Evolutionary conservation across 92 coral and sea anemone species (phyloP).

Genomic region (Nematostella vectensis): DNA sequence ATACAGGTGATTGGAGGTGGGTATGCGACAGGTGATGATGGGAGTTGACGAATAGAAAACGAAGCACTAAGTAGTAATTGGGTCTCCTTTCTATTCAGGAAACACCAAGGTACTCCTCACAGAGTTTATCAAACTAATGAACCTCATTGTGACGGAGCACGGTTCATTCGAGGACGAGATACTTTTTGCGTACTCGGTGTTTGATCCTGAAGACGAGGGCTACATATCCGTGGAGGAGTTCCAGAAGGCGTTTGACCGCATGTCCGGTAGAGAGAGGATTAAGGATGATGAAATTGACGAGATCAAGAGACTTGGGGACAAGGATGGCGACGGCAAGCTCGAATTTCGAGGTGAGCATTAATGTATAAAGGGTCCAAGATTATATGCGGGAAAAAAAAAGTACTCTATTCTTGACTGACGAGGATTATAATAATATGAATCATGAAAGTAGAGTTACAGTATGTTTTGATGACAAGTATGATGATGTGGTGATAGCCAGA

Average conservation of each 20-base stretch:
- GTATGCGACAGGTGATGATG: too few relatives aligned
- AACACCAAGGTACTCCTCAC: constrained; percentile 26
- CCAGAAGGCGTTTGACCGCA: constrained; percentile 30
- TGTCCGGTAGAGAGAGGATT: constrained; percentile 30
- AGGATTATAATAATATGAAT: too few relatives aligned
- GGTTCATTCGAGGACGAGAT: constrained; percentile 22
- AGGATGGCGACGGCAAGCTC: constrained; percentile 32
- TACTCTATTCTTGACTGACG: background rate
- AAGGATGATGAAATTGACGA: constrained; percentile 30
- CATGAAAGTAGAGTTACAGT: too few relatives aligned
- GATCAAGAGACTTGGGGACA: constrained; percentile 28
- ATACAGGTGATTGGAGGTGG: too few relatives aligned
- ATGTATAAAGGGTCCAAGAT: background rate
- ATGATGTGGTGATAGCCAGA: too few relatives aligned
- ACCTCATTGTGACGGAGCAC: constrained; percentile 46
- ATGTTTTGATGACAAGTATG: too few relatives aligned
- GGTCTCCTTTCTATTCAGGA: constrained; percentile 26
- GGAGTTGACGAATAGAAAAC: too few relatives aligned
- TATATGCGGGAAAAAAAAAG: background rate
- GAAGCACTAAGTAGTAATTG: too few relatives aligned
- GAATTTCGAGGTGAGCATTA: constrained; percentile 24
- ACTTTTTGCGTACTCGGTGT: constrained; percentile 39
- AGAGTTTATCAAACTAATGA: constrained; percentile 44
- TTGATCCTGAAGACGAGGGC: constrained; percentile 27
- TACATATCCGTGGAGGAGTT: constrained; percentile 32